Evolutionary conservation across 2,888 invertebrate species (phyloP).

Genomic region (Zelleria hepariella): DNA sequence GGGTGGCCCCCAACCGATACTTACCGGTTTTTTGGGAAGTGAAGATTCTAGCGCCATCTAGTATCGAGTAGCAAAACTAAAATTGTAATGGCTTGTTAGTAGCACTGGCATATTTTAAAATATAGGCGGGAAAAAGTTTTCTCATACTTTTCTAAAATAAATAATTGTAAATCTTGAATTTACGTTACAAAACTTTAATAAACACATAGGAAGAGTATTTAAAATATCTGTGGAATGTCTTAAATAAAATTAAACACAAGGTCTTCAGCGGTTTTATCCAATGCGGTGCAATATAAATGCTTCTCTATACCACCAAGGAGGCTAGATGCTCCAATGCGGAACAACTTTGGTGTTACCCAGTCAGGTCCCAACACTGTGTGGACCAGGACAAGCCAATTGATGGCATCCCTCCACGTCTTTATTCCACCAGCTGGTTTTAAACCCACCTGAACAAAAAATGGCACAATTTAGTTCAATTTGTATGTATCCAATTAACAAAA

Average conservation of each 20-base stretch:
- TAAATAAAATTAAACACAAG: conserved; percentile 30
- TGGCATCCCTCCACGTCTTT: conserved; percentile 84
- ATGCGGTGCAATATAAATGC: conserved; percentile 52
- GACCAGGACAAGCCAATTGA: conserved; percentile 89
- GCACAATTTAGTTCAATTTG: too few relatives aligned
- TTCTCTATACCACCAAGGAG: conserved; percentile 84
- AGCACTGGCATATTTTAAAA: neutral
- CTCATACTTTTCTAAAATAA: too few relatives aligned
- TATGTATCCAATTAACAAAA: too few relatives aligned
- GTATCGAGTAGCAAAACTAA: conserved; percentile 5
- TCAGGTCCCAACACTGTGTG: conserved; percentile 87
- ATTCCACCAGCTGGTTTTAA: conserved; percentile 99
- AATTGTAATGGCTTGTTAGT: neutral
- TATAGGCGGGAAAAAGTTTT: too few relatives aligned
- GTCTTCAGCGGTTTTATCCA: conserved; percentile 27
- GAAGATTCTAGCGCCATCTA: conserved; percentile 5
- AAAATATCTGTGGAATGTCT: too few relatives aligned
- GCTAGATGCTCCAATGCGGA: conserved; percentile 96
- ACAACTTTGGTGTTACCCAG: conserved; percentile 86
- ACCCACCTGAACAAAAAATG: conserved; percentile 78
- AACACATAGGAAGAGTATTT: too few relatives aligned
- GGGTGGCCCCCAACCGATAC: too few relatives aligned
- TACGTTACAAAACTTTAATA: too few relatives aligned
- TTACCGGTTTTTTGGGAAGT: too few relatives aligned
- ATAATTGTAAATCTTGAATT: too few relatives aligned